Conservation (phyloP, 1,140 invertebrate genomes). For the Drosophila pachea region DNA sequence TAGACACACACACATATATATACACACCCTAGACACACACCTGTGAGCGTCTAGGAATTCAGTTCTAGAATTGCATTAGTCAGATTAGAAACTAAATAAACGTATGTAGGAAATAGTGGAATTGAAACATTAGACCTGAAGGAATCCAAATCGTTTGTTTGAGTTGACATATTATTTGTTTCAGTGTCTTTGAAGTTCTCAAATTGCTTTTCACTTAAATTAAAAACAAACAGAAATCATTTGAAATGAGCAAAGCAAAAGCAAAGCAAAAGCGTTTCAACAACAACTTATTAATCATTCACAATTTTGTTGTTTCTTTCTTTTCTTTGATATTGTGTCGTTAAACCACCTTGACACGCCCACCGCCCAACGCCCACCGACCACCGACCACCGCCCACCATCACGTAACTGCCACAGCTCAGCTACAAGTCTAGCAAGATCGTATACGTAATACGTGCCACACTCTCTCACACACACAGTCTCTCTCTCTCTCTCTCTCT, state of each 20-base stretch:
- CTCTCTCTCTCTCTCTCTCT: too few species aligned
- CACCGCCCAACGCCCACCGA: slow-evolving; percentile 39
- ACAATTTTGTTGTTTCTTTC: slow-evolving; percentile 46
- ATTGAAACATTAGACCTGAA: too few species aligned
- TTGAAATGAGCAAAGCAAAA: slow-evolving; percentile 13
- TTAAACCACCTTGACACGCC: slow-evolving; percentile 44
- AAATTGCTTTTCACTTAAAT: slow-evolving; percentile 10
- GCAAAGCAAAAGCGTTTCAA: slow-evolving; percentile 12
- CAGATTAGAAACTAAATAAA: neutral
- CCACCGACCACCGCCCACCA: slow-evolving; percentile 40
- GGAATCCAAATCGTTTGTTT: neutral
- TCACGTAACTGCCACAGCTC: slow-evolving; percentile 42
- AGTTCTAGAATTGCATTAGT: too few species aligned
- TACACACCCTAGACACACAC: too few species aligned
- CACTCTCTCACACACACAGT: neutral
- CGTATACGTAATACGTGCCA: slow-evolving; percentile 16
- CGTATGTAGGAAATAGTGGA: too few species aligned
- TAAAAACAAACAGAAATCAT: neutral
- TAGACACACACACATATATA: too few species aligned
- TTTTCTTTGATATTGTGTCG: slow-evolving; percentile 48
- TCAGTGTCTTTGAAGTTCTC: slow-evolving; percentile 2
- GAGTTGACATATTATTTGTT: too few species aligned
- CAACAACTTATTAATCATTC: slow-evolving; percentile 36
- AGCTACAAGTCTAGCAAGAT: slow-evolving; percentile 32
- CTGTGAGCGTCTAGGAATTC: too few species aligned